Conservation (phyloP, 2,888 invertebrate genomes). For the Zonitis immaculata region DNA sequence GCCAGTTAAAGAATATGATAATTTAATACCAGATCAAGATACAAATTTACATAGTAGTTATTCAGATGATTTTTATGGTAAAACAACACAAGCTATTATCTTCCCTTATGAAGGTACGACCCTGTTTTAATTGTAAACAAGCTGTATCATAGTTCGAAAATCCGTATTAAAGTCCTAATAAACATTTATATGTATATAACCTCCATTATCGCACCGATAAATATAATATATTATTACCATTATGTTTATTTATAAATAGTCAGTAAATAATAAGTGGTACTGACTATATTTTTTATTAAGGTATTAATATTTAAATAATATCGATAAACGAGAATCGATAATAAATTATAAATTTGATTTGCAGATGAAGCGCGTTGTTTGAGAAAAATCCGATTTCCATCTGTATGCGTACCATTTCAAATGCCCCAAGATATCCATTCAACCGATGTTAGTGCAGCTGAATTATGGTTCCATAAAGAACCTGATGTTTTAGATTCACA, state of each 20-base stretch:
- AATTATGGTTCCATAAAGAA: slow-evolving; percentile 77
- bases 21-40: slow-evolving; percentile 51
- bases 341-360: slow-evolving; percentile 25
- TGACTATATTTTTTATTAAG: slow-evolving; percentile 1
- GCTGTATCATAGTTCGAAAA: slow-evolving; percentile 19
- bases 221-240: background rate
- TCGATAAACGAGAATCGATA: too few species aligned
- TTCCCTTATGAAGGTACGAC: slow-evolving; percentile 71
- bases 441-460: slow-evolving; percentile 70
- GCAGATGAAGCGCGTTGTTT: slow-evolving; percentile 53
- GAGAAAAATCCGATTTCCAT: slow-evolving; percentile 54
- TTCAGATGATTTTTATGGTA: slow-evolving; percentile 76
- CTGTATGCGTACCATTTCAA: slow-evolving; percentile 72
- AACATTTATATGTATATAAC: slow-evolving; percentile 13
- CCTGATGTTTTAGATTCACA: slow-evolving; percentile 59
- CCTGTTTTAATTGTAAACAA: slow-evolving; percentile 11
- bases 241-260: background rate
- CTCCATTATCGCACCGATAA: slow-evolving; percentile 14
- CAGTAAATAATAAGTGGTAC: slow-evolving; percentile 2
- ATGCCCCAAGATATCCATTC: slow-evolving; percentile 70
- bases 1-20: slow-evolving; percentile 71
- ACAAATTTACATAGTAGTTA: slow-evolving; percentile 55
- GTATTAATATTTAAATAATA: slow-evolving; percentile 6
- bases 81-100: slow-evolving; percentile 78
- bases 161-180: slow-evolving; percentile 16